Evolutionary conservation across 1,140 invertebrate genomes (phyloP), one percentile per base, ranked within the genome.

Genomic region (Antheraea pernyi): DNA sequence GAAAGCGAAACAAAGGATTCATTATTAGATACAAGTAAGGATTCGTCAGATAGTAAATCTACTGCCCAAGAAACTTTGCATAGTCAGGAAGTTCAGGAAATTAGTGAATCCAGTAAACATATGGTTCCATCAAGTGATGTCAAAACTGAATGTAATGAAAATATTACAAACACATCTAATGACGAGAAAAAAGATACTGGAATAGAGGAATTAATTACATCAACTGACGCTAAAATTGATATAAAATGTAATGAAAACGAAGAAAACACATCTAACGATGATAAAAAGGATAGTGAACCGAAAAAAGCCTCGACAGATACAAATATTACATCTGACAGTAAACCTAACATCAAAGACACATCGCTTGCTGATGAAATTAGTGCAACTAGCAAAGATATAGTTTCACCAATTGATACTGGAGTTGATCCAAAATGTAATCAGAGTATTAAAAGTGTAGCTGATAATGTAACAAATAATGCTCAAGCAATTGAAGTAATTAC

Each of bases 401-500:
- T 8, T 42, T 42, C 39, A 42, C 2, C 39, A 42, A 42, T 7
- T 9, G 39, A 8, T 53, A 53, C 10, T 16, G 46, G 13, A 53
- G 5, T 53, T 16, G 46, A 53, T 53, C 5, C 5, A 53, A 53
- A 53, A 53, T 53, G 11, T 16, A 16, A 53, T 13, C 9, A 16
- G 2, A 53, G 13, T 16, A 53, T 53, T 53, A 11, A 13, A 16
- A 53, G 11, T 53, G 39, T 42, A 30, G 22, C 22, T 30, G 7
- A 7, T 42, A 42, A 42, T 42, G 39, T 0, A 11, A 3, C 7
- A 53, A 53, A 16, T 53, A 53, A 53, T 0, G 46, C 1, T 42
- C 39, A 10, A 53, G 46, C 0, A 53, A 58, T 39, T 53, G 76
- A 76, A 65, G 19, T 83, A 59, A 74, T 86, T 46, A 77, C 83